Evolutionary conservation across 2,113 vertebrate genomes (phyloP).

Genomic region (Pygathrix nemaeus): DNA sequence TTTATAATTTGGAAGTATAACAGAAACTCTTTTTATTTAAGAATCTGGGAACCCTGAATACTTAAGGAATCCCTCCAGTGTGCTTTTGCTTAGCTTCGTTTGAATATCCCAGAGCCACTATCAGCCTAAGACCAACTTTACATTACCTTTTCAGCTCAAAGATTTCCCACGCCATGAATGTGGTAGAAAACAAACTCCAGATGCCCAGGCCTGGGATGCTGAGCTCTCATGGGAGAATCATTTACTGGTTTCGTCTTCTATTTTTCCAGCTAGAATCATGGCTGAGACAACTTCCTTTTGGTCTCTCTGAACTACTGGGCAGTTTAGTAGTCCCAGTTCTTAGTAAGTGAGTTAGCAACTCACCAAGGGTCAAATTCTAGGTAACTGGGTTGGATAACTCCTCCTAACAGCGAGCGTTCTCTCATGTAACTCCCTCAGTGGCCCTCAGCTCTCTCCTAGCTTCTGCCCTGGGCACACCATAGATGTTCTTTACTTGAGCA

Average conservation of each 20-base stretch:
- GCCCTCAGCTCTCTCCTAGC: background rate
- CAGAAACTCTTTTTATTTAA: background rate
- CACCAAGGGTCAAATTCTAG: background rate
- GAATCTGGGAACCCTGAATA: background rate
- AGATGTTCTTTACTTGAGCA: background rate
- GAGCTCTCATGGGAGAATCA: background rate
- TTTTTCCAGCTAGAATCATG: background rate
- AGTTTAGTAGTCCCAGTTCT: background rate
- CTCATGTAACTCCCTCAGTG: background rate
- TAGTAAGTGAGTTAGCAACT: background rate
- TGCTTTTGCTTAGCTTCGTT: slow-evolving; percentile 31
- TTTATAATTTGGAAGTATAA: slow-evolving; percentile 11
- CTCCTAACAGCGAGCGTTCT: background rate
- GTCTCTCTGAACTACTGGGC: background rate
- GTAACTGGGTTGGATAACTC: background rate
- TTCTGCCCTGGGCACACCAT: background rate
- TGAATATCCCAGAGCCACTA: background rate
- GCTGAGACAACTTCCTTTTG: slow-evolving; percentile 29
- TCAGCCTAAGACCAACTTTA: background rate
- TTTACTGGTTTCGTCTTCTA: slow-evolving; percentile 23
- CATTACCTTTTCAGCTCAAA: background rate
- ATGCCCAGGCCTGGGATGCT: background rate
- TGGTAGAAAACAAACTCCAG: background rate
- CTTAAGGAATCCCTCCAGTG: background rate
- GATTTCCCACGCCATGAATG: background rate